Conservation (phyloP, 2,797 vertebrate genomes). For the Fringilla coelebs region DNA sequence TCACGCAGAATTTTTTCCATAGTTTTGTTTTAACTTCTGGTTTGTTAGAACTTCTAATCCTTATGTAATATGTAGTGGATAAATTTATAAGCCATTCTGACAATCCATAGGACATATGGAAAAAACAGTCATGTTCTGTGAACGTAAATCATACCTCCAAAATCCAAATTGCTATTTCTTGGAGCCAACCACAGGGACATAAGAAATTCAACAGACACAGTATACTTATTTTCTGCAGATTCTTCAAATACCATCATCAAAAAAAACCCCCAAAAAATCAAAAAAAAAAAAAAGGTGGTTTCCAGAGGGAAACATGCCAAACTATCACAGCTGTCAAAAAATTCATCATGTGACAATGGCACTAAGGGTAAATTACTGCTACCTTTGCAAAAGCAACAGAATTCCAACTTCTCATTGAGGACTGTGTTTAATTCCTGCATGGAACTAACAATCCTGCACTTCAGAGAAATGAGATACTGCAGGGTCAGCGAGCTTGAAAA, state of each 20-base stretch:
- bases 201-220: not conserved
- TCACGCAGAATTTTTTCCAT: not conserved
- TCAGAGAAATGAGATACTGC: not conserved
- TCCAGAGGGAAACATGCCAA: not conserved
- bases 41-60: not conserved
- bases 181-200: not conserved
- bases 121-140: not conserved
- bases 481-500: not conserved
- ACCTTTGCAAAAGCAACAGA: not conserved
- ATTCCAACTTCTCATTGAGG: not conserved
- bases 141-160: not conserved
- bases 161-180: not conserved
- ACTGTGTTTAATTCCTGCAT: not conserved
- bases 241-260: not conserved
- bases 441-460: not conserved
- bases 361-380: not conserved
- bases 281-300: not conserved
- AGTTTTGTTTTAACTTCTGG: not conserved
- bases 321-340: not conserved
- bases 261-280: no score
- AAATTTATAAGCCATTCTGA: not conserved
- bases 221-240: not conserved
- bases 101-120: not conserved
- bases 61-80: not conserved
- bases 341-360: not conserved